Conservation (phyloP, 1,140 invertebrate species). For the Trichonephila inaurata region DNA sequence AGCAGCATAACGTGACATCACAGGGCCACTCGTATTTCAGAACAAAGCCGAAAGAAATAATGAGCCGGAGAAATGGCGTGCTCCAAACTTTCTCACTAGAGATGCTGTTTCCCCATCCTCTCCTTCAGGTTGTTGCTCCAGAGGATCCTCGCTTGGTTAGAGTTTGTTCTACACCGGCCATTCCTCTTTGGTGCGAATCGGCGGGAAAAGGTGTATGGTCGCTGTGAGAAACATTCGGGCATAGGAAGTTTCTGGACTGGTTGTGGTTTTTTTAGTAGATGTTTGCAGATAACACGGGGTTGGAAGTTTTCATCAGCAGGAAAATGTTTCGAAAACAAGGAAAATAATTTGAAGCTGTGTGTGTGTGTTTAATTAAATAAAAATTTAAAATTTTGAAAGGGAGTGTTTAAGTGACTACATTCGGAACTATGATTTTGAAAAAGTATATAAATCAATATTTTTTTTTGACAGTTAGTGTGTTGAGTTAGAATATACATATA, state of each 20-base stretch:
- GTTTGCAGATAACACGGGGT: no score
- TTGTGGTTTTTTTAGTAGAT: neutral
- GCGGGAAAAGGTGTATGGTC: neutral
- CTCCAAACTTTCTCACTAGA: neutral
- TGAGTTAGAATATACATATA: no score
- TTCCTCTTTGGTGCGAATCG: neutral
- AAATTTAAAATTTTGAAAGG: no score
- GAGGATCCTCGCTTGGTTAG: slow-evolving; percentile 3
- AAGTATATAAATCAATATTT: no score
- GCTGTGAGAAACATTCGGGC: slow-evolving; percentile 12
- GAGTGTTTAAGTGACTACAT: no score
- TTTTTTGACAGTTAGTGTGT: no score
- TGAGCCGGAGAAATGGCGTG: neutral
- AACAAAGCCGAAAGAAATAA: slow-evolving; percentile 3
- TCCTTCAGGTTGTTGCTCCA: slow-evolving; percentile 15
- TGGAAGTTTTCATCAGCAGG: no score
- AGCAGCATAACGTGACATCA: neutral
- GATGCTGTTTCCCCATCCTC: neutral
- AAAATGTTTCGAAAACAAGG: no score
- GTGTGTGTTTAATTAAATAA: no score
- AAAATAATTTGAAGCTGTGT: no score
- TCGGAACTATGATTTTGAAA: no score
- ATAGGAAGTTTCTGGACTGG: slow-evolving; percentile 13
- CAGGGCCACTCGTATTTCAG: neutral
- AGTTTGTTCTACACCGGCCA: neutral